Conservation (phyloP, 2,797 vertebrate species). For the Otus scops region DNA sequence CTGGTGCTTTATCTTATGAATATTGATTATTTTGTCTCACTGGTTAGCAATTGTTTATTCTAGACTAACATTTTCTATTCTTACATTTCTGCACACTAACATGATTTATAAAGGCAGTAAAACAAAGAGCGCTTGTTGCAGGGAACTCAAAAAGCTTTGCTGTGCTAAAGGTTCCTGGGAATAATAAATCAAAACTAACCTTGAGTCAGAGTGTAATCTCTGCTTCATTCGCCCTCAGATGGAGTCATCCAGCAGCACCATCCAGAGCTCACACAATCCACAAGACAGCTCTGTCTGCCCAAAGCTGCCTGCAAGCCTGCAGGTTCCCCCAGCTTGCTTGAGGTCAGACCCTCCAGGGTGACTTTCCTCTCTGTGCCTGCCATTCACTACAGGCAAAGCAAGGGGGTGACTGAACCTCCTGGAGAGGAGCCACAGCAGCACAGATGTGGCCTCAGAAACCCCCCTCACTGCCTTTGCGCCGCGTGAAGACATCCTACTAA, state of each 20-base stretch:
- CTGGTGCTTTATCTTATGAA: conserved; percentile 27
- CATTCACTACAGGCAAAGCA: background rate
- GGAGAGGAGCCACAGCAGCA: background rate
- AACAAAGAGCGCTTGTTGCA: background rate
- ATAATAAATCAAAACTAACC: conserved; percentile 52
- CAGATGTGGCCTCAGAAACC: background rate
- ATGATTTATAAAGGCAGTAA: conserved; percentile 63
- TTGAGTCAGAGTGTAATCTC: background rate
- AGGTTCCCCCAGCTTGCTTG: background rate
- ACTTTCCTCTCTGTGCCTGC: background rate
- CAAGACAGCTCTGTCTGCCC: background rate
- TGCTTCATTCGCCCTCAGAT: background rate
- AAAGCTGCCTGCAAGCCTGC: background rate
- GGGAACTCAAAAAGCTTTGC: conserved; percentile 21
- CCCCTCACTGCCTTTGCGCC: background rate
- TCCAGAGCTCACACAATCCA: background rate
- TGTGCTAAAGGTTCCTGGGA: conserved; percentile 22
- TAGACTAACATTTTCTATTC: conserved; percentile 24
- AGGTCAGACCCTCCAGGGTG: no score
- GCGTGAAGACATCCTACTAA: rapidly evolving
- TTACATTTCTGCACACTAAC: background rate
- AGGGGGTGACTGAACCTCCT: background rate
- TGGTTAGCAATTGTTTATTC: conserved; percentile 50
- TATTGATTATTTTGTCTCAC: conserved; percentile 61
- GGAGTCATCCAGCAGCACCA: background rate